Percentiles rank a stretch among this genome's conserved stretches.
Conservation (phyloP, 2,113 vertebrate genomes). For the Coracopsis vasa region DNA sequence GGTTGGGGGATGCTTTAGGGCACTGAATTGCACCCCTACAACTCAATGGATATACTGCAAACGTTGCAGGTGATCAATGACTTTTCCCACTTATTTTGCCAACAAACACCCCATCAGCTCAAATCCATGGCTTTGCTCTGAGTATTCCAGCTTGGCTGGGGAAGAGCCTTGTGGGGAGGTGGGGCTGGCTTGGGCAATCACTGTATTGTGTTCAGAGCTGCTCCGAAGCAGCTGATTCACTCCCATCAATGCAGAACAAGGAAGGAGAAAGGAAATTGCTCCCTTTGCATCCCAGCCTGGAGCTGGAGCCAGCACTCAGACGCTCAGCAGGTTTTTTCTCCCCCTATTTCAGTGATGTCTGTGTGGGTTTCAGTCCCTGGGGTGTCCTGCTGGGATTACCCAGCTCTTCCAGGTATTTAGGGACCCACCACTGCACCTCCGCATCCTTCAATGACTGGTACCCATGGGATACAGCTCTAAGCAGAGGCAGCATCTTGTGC, state of each 20-base stretch:
- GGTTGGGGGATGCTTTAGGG: not conserved
- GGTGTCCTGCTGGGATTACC: not conserved
- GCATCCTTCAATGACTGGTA: not conserved
- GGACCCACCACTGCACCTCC: not conserved
- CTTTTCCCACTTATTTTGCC: not conserved
- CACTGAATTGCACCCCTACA: not conserved
- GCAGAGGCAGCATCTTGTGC: not conserved
- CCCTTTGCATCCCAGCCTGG: not conserved
- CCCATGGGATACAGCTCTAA: not conserved
- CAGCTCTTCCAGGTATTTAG: not conserved
- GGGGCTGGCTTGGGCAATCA: not conserved
- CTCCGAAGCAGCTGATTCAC: not conserved
- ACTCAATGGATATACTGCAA: accelerated
- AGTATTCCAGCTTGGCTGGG: not conserved
- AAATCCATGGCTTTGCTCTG: not conserved
- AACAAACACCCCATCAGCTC: not conserved
- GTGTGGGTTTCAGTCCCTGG: not conserved
- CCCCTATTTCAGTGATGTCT: not conserved
- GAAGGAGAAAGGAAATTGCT: not conserved
- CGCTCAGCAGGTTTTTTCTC: not conserved
- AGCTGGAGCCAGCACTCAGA: not conserved
- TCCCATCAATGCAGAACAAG: not conserved
- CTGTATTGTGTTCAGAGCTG: not conserved
- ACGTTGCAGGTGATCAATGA: not conserved
- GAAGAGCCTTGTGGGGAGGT: not conserved